Evolutionary conservation across 2,888 invertebrate species (phyloP).

Genomic region (Nephrotoma guestfalica): DNA sequence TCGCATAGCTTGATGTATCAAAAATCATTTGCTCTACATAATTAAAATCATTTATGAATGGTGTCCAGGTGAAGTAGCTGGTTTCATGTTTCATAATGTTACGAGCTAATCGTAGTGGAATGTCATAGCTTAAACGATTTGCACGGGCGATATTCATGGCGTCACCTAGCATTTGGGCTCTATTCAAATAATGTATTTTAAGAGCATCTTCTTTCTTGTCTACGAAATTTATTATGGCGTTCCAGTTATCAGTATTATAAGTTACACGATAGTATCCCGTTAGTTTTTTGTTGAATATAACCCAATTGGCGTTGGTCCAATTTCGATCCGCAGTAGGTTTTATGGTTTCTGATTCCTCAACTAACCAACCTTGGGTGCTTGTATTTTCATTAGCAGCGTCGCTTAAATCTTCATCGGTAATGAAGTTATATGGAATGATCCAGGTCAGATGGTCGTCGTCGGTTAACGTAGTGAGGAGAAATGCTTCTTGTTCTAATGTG

Average conservation of each 20-base stretch:
- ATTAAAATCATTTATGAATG: background rate
- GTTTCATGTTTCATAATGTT: background rate
- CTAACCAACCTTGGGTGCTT: background rate
- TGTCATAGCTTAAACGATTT: conserved; percentile 23
- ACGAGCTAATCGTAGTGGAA: conserved; percentile 38
- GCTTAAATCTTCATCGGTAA: background rate
- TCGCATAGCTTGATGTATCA: background rate
- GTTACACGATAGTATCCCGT: conserved; percentile 43
- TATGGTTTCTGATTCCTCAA: background rate
- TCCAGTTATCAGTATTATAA: conserved; percentile 48
- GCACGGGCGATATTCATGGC: conserved; percentile 37
- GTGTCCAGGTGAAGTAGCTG: background rate
- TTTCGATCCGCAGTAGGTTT: background rate
- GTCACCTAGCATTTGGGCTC: conserved; percentile 73
- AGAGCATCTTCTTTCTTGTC: conserved; percentile 31
- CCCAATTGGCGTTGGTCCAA: conserved; percentile 22
- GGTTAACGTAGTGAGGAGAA: background rate
- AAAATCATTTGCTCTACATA: background rate
- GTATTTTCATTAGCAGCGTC: background rate
- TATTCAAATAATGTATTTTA: conserved; percentile 51
- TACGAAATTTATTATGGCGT: conserved; percentile 26
- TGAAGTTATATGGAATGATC: conserved; percentile 24
- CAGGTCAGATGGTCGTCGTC: conserved; percentile 16
- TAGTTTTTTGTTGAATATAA: conserved; percentile 36
- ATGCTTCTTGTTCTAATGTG: background rate